Evolutionary conservation across 2,113 vertebrate species (phyloP).

Genomic region (Oplegnathus fasciatus): DNA sequence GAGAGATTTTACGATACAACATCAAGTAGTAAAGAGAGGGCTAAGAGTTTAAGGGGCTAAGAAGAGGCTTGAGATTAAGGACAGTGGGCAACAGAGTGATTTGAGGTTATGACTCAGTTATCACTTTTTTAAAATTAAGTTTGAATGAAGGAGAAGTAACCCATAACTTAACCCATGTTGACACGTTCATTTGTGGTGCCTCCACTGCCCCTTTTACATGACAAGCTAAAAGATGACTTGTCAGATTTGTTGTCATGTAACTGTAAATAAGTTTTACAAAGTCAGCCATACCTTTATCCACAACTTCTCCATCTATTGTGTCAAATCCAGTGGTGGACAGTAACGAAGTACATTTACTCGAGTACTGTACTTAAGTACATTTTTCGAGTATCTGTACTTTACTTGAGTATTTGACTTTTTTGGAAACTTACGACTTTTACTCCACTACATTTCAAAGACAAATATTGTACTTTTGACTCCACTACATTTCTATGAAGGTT

Average conservation of each 20-base stretch:
- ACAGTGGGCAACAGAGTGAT: background rate
- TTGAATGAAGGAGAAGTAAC: background rate
- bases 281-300: background rate
- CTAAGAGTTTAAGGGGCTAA: background rate
- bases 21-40: background rate
- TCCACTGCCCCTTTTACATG: background rate
- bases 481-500: no score
- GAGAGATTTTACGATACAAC: conserved; percentile 35
- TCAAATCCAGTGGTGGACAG: no score
- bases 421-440: no score
- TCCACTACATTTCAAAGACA: no score
- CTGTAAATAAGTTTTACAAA: background rate
- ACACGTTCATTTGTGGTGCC: background rate
- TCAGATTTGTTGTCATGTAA: background rate
- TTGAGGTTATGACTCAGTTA: background rate
- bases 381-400: no score
- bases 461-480: no score
- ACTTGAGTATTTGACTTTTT: no score
- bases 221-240: background rate
- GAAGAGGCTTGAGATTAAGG: background rate
- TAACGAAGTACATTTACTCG: no score
- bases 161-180: background rate
- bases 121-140: background rate
- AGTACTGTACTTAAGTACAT: no score
- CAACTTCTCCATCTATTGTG: background rate